phyloP scores from a whole-genome alignment of 2,113 vertebrate genomes.

The Entosphenus tridentatus region DNA sequence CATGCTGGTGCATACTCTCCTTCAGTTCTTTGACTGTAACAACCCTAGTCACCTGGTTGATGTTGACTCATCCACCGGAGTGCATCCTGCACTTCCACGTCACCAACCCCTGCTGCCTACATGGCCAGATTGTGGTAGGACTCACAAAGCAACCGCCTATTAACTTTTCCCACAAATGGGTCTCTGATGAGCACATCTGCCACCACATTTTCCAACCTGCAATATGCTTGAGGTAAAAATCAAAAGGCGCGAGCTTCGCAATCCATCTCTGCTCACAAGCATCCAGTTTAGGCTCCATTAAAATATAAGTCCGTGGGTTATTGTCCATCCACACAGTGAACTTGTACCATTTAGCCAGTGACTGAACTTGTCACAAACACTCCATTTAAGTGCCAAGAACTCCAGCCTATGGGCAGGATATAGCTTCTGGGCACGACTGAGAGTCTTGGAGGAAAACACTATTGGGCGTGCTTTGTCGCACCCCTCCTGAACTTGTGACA shows the following conservation, averaged over 20 bases:
- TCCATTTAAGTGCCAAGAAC: slow-evolving; percentile 11
- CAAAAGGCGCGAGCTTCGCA: slow-evolving; percentile 4
- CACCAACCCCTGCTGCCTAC: too few relatives aligned
- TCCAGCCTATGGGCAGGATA: slow-evolving; percentile 10
- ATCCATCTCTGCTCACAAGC: slow-evolving; percentile 8
- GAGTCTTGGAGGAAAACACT: slow-evolving; percentile 10
- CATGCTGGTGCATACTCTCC: too few relatives aligned
- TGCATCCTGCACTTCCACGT: too few relatives aligned
- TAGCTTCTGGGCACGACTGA: slow-evolving; percentile 4
- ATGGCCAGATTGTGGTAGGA: too few relatives aligned
- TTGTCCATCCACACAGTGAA: background rate
- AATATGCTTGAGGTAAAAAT: slow-evolving; percentile 7
- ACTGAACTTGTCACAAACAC: slow-evolving; percentile 10
- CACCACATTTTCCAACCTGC: background rate
- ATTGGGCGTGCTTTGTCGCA: background rate
- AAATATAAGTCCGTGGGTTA: background rate
- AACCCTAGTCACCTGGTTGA: too few relatives aligned
- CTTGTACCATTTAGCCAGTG: slow-evolving; percentile 6
- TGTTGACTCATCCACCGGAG: too few relatives aligned
- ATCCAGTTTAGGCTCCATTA: slow-evolving; percentile 9
- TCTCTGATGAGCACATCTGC: background rate
- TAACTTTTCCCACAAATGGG: too few relatives aligned
- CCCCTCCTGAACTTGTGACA: slow-evolving; percentile 9
- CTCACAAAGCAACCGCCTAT: too few relatives aligned
- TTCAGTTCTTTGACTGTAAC: too few relatives aligned